Percentiles rank a stretch among this genome's conserved stretches.
Conservation (phyloP, 2,888 invertebrate species). For the Eristalis intricaria region DNA sequence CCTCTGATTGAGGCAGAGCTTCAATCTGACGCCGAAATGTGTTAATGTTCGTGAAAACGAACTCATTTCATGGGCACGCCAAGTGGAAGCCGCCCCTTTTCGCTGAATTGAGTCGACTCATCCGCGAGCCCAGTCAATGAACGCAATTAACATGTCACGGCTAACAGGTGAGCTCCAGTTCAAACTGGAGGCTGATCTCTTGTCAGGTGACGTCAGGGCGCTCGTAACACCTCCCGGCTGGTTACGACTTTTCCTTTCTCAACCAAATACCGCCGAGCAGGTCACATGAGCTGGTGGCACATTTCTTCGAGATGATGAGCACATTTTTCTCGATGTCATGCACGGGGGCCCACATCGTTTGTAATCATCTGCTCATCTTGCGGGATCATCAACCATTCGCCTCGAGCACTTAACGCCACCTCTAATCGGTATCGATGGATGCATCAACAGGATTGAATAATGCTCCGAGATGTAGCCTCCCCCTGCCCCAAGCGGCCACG, state of each 20-base stretch:
- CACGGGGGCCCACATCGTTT: slow-evolving; percentile 4
- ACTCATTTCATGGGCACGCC: not conserved
- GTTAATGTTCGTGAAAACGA: not conserved
- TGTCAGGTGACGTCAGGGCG: slow-evolving; percentile 5
- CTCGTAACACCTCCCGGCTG: not conserved
- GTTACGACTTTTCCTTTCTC: not conserved
- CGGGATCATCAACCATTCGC: not conserved
- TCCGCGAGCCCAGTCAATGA: not conserved
- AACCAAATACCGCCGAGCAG: not conserved
- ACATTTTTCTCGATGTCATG: not conserved
- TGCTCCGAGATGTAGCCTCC: not conserved
- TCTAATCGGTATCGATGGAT: slow-evolving; percentile 41
- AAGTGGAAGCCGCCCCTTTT: not conserved
- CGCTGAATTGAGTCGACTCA: not conserved
- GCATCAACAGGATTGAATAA: slow-evolving; percentile 42
- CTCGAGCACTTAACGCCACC: not conserved
- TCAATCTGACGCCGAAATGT: not conserved
- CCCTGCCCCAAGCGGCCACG: not conserved
- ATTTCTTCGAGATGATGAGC: not conserved
- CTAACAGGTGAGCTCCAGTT: slow-evolving; percentile 22
- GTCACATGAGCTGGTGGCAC: not conserved
- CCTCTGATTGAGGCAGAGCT: too few species aligned
- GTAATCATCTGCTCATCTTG: not conserved
- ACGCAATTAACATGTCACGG: slow-evolving; percentile 38
- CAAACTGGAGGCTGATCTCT: slow-evolving; percentile 21